Percentiles rank a stretch among this genome's conserved stretches.
phyloP scores from a whole-genome alignment of 2,888 invertebrate species.

The Mythimna pallens region DNA sequence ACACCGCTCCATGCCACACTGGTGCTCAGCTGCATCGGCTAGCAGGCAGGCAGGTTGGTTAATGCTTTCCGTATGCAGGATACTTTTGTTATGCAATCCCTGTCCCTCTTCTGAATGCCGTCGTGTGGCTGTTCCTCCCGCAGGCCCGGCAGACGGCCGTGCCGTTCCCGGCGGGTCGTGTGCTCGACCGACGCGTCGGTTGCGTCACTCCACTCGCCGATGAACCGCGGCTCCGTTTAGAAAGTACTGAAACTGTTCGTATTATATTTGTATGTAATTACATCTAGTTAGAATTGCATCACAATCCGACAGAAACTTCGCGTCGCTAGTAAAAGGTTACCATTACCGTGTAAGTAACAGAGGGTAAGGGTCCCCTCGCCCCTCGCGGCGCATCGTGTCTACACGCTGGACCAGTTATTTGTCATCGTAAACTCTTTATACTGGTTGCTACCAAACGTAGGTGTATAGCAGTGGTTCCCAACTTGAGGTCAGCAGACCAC shows the following conservation, averaged over 20 bases:
- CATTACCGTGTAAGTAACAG: not conserved
- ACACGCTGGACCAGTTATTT: not conserved
- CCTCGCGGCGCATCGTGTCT: too few relatives aligned
- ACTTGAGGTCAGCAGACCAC: too few relatives aligned
- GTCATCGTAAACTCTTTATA: not conserved
- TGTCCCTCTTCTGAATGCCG: not conserved
- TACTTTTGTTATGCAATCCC: not conserved
- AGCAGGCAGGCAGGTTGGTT: too few relatives aligned
- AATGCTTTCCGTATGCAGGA: not conserved
- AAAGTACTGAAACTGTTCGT: constrained; percentile 57
- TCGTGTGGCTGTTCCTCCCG: not conserved
- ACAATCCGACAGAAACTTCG: constrained; percentile 22
- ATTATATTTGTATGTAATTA: constrained; percentile 57
- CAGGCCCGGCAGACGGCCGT: not conserved
- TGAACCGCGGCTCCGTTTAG: constrained; percentile 57
- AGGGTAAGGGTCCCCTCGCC: not conserved
- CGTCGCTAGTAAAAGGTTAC: constrained; percentile 20
- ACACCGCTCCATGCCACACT: not conserved
- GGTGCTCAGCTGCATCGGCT: not conserved
- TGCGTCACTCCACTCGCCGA: constrained; percentile 47
- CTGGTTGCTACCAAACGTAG: not conserved
- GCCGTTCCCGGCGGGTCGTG: not conserved
- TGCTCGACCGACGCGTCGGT: not conserved
- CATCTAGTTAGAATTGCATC: constrained; percentile 50
- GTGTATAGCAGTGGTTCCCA: not conserved